Evolutionary conservation across 1,140 invertebrate genomes (phyloP).

Genomic region (Drosophila insularis): DNA sequence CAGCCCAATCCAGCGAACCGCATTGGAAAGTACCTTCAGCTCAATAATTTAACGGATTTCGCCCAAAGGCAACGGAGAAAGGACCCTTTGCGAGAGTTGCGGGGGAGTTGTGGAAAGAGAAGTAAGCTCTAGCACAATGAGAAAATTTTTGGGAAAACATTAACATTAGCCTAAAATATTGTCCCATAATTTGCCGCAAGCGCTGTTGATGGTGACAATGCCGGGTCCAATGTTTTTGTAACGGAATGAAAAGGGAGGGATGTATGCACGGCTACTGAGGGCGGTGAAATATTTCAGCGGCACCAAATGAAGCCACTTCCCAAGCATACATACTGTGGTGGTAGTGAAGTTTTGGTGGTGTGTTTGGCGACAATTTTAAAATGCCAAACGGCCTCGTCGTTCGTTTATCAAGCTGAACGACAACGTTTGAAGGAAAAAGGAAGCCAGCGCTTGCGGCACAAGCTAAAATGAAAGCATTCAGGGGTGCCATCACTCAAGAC

Average conservation of each 20-base stretch:
- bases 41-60: constrained; percentile 81
- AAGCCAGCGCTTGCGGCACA: constrained; percentile 12
- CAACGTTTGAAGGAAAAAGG: constrained; percentile 59
- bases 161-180: constrained; percentile 82
- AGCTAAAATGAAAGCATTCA: constrained; percentile 57
- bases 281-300: constrained; percentile 70
- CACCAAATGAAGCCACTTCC: constrained; percentile 78
- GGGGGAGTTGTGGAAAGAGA: neutral
- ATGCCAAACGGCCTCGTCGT: constrained; percentile 65
- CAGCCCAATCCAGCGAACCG: constrained; percentile 69
- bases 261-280: constrained; percentile 13
- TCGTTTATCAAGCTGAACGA: constrained; percentile 77
- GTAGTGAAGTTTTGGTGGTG: constrained; percentile 36
- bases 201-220: constrained; percentile 76
- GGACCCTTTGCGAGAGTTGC: constrained; percentile 23
- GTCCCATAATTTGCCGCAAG: constrained; percentile 81
- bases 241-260: neutral
- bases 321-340: constrained; percentile 13
- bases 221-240: constrained; percentile 39
- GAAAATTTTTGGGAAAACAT: constrained; percentile 81
- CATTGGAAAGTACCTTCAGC: constrained; percentile 80
- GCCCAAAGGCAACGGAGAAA: constrained; percentile 43
- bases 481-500: constrained; percentile 77
- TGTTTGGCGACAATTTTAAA: constrained; percentile 79
- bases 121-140: constrained; percentile 63